These are phyloP conservation scores for Thamnophis sirtalis DNA, from an alignment of 2,113 vertebrate genomes.

Conservation along the genomic window DNA sequence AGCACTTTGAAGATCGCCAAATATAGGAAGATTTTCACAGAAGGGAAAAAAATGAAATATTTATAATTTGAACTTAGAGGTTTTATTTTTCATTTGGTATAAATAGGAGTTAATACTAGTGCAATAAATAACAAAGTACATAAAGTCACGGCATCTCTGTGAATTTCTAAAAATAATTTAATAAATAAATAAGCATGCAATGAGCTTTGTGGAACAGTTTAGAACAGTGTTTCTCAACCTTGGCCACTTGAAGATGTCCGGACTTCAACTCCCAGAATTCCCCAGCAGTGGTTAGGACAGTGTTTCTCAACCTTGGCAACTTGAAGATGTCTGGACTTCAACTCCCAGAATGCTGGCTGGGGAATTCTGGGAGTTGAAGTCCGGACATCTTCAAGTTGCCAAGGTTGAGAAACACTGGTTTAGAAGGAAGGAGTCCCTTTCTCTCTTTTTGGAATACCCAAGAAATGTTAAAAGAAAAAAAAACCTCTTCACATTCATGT, in stretches of 20 bases:
- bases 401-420: no score
- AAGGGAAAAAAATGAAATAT: neutral
- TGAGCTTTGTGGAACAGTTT: neutral
- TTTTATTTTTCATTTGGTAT: neutral
- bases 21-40: neutral
- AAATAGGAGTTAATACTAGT: neutral
- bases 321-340: no score
- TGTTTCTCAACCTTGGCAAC: no score
- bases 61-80: neutral
- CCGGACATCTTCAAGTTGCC: no score
- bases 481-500: neutral
- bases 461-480: neutral
- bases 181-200: neutral
- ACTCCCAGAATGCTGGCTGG: no score
- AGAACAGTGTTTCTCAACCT: no score
- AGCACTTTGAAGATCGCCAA: neutral
- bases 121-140: constrained; percentile 42
- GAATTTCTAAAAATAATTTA: neutral
- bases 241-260: no score
- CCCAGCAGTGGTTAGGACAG: no score
- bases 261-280: no score
- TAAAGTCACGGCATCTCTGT: accelerated
- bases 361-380: no score
- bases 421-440: neutral
- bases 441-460: accelerated